A percentile compares a stretch with the other conserved stretches of the same genome.
These are phyloP conservation scores for Monomorium pharaonis DNA, from an alignment of 1,140 invertebrate genomes.

Conservation along the genomic window DNA sequence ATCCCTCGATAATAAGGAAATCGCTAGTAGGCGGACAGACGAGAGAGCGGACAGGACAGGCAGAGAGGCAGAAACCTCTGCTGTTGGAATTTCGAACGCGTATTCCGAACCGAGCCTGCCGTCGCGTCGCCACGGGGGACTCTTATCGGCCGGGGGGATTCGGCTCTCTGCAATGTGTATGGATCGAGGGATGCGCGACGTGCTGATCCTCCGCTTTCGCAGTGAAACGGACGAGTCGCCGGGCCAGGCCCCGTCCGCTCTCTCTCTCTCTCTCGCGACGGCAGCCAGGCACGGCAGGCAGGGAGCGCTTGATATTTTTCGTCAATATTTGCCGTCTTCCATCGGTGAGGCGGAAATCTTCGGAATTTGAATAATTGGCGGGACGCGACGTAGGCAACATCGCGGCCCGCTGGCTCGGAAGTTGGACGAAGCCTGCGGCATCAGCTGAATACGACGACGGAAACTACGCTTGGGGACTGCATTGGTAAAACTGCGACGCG, in stretches of 20 bases:
- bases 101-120: slow-evolving; percentile 24
- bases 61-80: not conserved
- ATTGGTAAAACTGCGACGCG: slow-evolving; percentile 43
- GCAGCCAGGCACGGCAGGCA: not conserved
- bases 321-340: slow-evolving; percentile 57
- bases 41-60: not conserved
- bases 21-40: slow-evolving; percentile 5
- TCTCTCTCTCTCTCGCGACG: not conserved
- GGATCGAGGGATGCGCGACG: slow-evolving; percentile 8
- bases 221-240: not conserved
- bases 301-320: slow-evolving; percentile 50
- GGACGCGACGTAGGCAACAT: slow-evolving; percentile 55
- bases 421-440: slow-evolving; percentile 22
- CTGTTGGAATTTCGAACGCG: slow-evolving; percentile 39
- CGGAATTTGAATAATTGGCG: slow-evolving; percentile 52
- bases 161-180: not conserved
- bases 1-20: slow-evolving; percentile 57
- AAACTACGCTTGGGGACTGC: not conserved
- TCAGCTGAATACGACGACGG: slow-evolving; percentile 38
- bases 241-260: no score
- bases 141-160: slow-evolving; percentile 5
- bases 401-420: slow-evolving; percentile 44
- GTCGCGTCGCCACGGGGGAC: not conserved
- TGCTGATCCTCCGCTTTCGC: not conserved
- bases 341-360: slow-evolving; percentile 50